Conservation (phyloP, 2,888 invertebrate genomes). For the Philaethria dido region DNA sequence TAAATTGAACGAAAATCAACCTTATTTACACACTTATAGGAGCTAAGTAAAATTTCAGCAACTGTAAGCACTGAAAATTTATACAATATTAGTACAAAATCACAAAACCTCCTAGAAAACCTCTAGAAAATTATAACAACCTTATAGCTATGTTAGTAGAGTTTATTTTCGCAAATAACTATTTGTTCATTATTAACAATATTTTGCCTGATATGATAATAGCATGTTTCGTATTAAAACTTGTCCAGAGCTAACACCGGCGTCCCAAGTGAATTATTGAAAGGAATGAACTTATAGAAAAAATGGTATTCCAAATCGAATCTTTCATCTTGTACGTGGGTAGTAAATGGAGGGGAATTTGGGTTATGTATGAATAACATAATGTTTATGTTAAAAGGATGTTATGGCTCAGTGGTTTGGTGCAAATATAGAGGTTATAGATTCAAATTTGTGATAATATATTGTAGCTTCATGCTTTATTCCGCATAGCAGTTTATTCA, state of each 20-base stretch:
- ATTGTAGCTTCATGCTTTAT: too few relatives aligned
- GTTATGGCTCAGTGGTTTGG: background rate
- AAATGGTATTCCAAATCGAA: constrained; percentile 42
- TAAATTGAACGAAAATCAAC: constrained; percentile 41
- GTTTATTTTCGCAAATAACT: constrained; percentile 27
- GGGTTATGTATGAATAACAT: constrained; percentile 28
- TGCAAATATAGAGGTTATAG: background rate
- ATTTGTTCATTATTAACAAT: constrained; percentile 26
- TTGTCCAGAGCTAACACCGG: constrained; percentile 55
- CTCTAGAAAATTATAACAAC: background rate
- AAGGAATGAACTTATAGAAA: constrained; percentile 45
- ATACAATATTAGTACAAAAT: constrained; percentile 39
- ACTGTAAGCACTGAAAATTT: constrained; percentile 39
- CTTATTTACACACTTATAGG: constrained; percentile 37
- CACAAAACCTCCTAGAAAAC: constrained; percentile 23
- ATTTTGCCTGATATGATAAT: constrained; percentile 68
- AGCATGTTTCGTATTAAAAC: constrained; percentile 82
- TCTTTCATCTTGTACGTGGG: constrained; percentile 32
- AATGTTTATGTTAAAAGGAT: background rate
- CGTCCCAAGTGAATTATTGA: constrained; percentile 50
- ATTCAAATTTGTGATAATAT: too few relatives aligned
- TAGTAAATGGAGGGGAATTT: constrained; percentile 23
- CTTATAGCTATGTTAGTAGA: constrained; percentile 39
- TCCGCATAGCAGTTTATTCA: too few relatives aligned
- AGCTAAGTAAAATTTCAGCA: constrained; percentile 46